A percentile compares a stretch with the other conserved stretches of the same genome.
Evolutionary conservation across 2,113 vertebrate species (phyloP).

Genomic region (Todiramphus chloris): DNA sequence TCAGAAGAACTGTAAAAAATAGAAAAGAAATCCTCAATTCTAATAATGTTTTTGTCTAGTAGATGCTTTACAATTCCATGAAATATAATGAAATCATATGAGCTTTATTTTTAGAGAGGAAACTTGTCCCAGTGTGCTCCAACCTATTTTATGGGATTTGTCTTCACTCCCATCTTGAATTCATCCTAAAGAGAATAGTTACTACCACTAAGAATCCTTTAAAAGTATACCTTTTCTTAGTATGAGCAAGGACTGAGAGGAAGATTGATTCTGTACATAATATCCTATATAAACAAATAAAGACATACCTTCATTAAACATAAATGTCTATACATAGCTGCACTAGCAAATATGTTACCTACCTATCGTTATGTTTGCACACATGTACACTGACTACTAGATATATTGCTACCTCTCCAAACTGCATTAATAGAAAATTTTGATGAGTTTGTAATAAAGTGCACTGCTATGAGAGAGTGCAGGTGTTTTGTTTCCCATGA

Average conservation of each 20-base stretch:
- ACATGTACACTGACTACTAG: fast-evolving
- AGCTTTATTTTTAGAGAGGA: slow-evolving; percentile 27
- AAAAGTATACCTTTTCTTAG: neutral
- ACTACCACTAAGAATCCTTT: neutral
- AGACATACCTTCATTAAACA: neutral
- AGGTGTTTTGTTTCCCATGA: neutral
- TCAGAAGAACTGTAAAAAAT: slow-evolving; percentile 8
- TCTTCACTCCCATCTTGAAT: neutral
- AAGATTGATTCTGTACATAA: neutral
- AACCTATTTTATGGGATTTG: neutral
- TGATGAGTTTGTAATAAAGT: neutral
- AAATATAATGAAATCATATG: slow-evolving; percentile 37
- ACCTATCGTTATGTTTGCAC: neutral
- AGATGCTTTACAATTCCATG: slow-evolving; percentile 19
- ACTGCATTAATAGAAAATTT: neutral
- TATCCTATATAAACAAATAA: neutral
- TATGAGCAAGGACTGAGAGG: neutral
- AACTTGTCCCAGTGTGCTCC: neutral
- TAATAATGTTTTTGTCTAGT: neutral
- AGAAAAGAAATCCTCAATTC: neutral
- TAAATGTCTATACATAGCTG: neutral
- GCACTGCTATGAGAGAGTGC: neutral
- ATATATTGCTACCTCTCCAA: neutral
- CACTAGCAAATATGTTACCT: neutral
- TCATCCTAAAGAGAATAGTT: neutral